Conservation (phyloP, 2,888 invertebrate genomes). For the Spilarctia lutea region DNA sequence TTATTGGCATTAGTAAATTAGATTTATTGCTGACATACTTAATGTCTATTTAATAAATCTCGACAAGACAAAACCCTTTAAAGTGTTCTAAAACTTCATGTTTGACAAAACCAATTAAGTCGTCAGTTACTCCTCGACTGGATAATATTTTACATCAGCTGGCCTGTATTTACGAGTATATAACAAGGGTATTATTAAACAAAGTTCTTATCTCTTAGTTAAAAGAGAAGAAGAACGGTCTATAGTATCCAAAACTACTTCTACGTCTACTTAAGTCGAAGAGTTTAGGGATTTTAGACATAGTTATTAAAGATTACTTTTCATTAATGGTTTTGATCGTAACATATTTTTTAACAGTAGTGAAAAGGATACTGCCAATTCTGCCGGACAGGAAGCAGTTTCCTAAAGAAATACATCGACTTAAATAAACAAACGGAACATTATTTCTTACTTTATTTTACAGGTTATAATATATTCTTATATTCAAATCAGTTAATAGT, state of each 20-base stretch:
- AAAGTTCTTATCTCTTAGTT: not conserved
- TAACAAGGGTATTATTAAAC: not conserved
- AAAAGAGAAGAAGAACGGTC: not conserved
- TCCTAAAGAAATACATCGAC: no score
- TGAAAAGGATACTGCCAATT: no score
- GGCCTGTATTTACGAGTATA: no score
- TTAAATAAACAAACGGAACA: no score
- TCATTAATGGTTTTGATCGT: not conserved
- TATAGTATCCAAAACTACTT: not conserved
- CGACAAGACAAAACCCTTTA: no score
- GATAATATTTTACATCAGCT: no score
- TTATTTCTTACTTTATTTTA: not conserved
- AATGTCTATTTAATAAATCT: not conserved
- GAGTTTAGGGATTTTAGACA: not conserved
- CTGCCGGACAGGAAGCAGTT: no score
- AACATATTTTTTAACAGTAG: no score
- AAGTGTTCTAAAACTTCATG: no score
- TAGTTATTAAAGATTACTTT: not conserved
- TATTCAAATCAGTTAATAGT: not conserved
- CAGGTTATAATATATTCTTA: not conserved
- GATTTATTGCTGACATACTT: not conserved
- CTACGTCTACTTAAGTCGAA: not conserved
- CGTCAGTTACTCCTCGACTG: no score
- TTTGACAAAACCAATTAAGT: no score
- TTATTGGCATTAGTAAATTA: not conserved